phyloP scores from a whole-genome alignment of 2,797 vertebrate species.

The Aldrovandia affinis region DNA sequence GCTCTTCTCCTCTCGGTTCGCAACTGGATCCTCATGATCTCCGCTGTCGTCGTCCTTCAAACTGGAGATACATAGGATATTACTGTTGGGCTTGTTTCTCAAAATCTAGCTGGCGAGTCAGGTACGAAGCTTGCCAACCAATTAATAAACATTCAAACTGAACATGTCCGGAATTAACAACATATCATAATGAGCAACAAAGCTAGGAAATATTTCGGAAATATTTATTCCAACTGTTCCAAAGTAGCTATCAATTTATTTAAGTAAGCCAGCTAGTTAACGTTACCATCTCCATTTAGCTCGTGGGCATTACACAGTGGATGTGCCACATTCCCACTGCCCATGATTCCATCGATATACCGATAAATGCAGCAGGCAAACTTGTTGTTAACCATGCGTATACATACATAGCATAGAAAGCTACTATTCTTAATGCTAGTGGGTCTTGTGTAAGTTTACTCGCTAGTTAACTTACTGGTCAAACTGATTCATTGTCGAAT shows the following conservation, averaged over 20 bases:
- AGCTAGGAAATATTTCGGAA: too few species aligned
- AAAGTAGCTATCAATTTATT: background rate
- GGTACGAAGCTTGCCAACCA: background rate
- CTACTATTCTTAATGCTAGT: background rate
- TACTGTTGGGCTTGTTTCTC: background rate
- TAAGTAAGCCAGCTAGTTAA: background rate
- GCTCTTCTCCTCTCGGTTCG: constrained; percentile 30
- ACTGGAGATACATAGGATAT: constrained; percentile 11
- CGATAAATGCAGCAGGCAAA: background rate
- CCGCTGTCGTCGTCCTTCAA: constrained; percentile 43
- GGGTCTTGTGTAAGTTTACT: background rate
- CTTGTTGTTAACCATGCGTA: background rate
- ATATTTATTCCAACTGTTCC: too few species aligned
- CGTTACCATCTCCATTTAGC: background rate
- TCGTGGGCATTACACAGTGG: background rate
- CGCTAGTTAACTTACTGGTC: constrained; percentile 38
- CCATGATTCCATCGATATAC: background rate
- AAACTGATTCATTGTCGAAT: constrained; percentile 40
- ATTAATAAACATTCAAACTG: background rate
- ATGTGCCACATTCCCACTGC: background rate
- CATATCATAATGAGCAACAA: too few species aligned
- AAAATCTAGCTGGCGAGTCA: background rate
- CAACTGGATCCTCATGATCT: constrained; percentile 31
- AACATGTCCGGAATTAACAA: background rate
- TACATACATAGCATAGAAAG: background rate